A percentile compares a stretch with the other conserved stretches of the same genome.
These are phyloP conservation scores for Ploceus nigricollis DNA, from an alignment of 2,113 vertebrate species.

Conservation along the genomic window DNA sequence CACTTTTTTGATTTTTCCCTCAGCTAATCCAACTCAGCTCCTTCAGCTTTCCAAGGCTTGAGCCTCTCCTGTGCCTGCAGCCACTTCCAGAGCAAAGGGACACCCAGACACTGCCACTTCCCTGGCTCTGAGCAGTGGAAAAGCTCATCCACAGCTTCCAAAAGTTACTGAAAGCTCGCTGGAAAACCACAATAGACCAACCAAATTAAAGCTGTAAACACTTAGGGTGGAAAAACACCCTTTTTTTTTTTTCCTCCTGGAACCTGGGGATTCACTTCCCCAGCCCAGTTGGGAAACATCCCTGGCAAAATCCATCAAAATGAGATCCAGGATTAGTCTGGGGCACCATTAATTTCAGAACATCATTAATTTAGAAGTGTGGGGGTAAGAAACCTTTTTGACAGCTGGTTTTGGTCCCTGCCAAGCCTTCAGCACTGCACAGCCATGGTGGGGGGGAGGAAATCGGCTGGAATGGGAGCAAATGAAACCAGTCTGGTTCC, in stretches of 20 bases:
- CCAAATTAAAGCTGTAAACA: neutral
- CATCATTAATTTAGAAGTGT: constrained; percentile 30
- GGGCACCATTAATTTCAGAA: constrained; percentile 38
- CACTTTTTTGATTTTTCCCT: neutral
- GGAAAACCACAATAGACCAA: neutral
- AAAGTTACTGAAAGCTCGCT: neutral
- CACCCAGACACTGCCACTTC: neutral
- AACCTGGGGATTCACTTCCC: neutral
- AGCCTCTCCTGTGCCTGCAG: neutral
- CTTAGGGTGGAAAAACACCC: neutral
- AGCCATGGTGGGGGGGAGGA: constrained; percentile 30
- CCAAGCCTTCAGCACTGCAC: constrained; percentile 49
- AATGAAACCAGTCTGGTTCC: constrained; percentile 69
- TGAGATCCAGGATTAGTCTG: neutral
- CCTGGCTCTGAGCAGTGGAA: neutral
- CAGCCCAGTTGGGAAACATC: neutral
- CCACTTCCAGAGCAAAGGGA: neutral
- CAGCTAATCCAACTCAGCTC: neutral
- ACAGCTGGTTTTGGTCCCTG: constrained; percentile 67
- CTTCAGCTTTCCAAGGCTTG: neutral
- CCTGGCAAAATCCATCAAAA: neutral
- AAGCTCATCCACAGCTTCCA: neutral
- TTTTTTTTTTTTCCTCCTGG: neutral
- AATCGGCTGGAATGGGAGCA: constrained; percentile 62
- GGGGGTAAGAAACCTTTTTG: constrained; percentile 37